Percentiles rank a stretch among this genome's conserved stretches.
Conservation (phyloP, 2,797 vertebrate species). For the Diceros bicornis region DNA sequence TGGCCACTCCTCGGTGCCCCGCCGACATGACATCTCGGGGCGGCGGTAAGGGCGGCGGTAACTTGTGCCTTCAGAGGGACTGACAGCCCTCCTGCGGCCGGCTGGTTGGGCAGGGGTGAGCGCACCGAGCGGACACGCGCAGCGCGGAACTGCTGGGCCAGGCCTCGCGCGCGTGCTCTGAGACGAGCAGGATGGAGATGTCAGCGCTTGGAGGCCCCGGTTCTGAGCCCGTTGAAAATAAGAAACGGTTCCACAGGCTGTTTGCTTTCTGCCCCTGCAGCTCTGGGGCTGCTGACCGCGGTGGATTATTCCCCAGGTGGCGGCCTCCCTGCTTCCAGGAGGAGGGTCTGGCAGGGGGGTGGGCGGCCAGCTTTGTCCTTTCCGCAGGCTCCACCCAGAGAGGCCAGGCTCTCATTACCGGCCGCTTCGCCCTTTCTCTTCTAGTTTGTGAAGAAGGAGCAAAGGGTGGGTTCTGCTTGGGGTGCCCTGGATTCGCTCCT, state of each 20-base stretch:
- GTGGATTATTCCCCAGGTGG: neutral
- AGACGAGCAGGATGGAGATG: neutral
- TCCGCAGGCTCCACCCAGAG: accelerated
- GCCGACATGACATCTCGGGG: constrained; percentile 76
- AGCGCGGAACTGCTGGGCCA: neutral
- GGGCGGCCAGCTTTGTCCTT: neutral
- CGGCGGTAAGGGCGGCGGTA: constrained; percentile 55
- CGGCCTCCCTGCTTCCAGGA: neutral
- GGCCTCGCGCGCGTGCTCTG: neutral
- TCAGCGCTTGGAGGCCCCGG: neutral
- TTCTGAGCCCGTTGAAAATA: neutral
- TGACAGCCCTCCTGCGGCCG: constrained; percentile 5
- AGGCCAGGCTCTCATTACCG: neutral
- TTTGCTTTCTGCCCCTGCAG: neutral
- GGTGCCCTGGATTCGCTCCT: neutral
- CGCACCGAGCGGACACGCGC: accelerated
- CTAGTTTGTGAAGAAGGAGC: neutral
- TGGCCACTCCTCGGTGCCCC: constrained; percentile 68
- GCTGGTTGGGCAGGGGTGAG: neutral
- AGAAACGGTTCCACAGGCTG: neutral
- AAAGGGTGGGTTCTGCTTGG: neutral
- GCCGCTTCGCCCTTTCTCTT: neutral
- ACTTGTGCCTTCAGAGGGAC: constrained; percentile 50
- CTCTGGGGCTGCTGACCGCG: neutral
- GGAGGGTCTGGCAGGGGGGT: accelerated